Conservation (phyloP, 2,888 invertebrate species). For the Digitonthophagus gazella region DNA sequence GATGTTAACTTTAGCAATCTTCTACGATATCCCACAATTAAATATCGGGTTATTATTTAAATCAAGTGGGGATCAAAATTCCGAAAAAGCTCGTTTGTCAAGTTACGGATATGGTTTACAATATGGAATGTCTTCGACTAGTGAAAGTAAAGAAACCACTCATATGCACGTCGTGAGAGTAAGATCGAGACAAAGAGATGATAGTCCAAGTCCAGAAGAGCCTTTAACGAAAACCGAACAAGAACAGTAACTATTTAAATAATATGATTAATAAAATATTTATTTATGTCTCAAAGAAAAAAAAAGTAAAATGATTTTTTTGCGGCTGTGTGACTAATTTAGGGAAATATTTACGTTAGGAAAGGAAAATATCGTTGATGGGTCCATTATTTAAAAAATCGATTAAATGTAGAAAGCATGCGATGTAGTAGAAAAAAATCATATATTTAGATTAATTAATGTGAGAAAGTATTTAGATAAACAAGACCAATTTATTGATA, state of each 20-base stretch:
- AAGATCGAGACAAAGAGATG: slow-evolving; percentile 60
- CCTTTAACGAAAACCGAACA: slow-evolving; percentile 42
- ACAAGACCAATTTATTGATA: not conserved
- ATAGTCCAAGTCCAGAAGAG: slow-evolving; percentile 71
- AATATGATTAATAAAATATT: slow-evolving; percentile 1
- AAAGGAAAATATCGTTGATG: not conserved
- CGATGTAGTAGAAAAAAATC: not conserved
- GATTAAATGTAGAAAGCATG: not conserved
- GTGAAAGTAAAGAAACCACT: slow-evolving; percentile 54
- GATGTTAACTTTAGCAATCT: slow-evolving; percentile 80
- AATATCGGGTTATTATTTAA: slow-evolving; percentile 77
- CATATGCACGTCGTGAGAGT: slow-evolving; percentile 63
- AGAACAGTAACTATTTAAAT: slow-evolving; percentile 33
- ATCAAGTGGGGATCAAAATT: slow-evolving; percentile 49
- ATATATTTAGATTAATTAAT: not conserved
- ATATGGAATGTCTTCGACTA: slow-evolving; percentile 47
- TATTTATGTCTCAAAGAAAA: not conserved
- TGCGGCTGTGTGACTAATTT: not conserved
- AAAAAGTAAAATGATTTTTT: not conserved
- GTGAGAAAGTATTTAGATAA: not conserved
- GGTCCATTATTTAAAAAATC: not conserved
- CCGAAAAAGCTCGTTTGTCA: slow-evolving; percentile 67
- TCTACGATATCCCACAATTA: slow-evolving; percentile 87
- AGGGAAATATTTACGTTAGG: not conserved
- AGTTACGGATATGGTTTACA: slow-evolving; percentile 55